phyloP scores from a whole-genome alignment of 2,888 invertebrate species.

The Luffia ferchaultella region DNA sequence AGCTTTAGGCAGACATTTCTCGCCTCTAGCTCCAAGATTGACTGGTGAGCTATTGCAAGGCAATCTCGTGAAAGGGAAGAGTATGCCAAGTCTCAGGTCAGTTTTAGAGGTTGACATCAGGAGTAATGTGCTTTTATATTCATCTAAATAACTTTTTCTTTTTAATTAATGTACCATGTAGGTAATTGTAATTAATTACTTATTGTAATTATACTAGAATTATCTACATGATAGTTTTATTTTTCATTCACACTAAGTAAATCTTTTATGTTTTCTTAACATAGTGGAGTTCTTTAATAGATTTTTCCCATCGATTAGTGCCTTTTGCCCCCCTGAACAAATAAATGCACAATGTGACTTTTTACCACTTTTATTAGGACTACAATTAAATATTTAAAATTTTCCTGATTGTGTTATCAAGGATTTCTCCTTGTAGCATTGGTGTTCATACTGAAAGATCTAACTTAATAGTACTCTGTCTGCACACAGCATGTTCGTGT shows the following conservation, averaged over 20 bases:
- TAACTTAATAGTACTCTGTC: conserved; percentile 1
- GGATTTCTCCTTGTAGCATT: neutral
- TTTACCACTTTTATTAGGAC: too few relatives aligned
- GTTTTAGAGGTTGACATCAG: too few relatives aligned
- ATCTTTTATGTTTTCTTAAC: too few relatives aligned
- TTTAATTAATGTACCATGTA: neutral
- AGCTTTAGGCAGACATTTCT: conserved; percentile 72
- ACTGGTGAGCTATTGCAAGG: conserved; percentile 58
- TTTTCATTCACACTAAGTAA: too few relatives aligned
- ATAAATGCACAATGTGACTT: too few relatives aligned
- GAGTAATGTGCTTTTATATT: too few relatives aligned
- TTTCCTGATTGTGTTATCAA: too few relatives aligned
- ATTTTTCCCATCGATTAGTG: neutral
- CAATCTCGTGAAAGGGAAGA: conserved; percentile 91
- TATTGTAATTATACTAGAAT: too few relatives aligned
- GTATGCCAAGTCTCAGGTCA: conserved; percentile 95
- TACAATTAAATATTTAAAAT: too few relatives aligned
- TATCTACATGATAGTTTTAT: too few relatives aligned
- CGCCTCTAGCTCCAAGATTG: conserved; percentile 59
- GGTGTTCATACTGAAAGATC: neutral
- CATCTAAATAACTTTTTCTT: too few relatives aligned
- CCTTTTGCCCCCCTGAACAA: too few relatives aligned
- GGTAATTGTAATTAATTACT: neutral
- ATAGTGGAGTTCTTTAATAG: neutral
- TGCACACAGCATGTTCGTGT: conserved; percentile 51